phyloP scores from a whole-genome alignment of 23 tunicate species.

The Styela clava region DNA sequence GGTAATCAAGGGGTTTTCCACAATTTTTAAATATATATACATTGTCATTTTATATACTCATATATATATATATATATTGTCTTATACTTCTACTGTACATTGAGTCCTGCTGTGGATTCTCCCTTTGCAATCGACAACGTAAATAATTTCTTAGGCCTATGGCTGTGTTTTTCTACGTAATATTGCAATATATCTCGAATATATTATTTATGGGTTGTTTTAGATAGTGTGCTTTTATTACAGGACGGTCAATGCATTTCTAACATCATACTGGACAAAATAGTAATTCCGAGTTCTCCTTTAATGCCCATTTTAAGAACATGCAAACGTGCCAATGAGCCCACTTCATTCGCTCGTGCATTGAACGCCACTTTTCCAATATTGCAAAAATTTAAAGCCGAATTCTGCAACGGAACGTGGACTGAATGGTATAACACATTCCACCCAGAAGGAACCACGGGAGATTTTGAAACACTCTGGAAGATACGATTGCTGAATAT shows the following conservation, averaged over 20 bases:
- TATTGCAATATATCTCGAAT: no score
- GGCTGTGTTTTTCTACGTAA: no score
- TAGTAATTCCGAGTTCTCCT: not conserved
- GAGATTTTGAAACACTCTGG: conserved; percentile 7
- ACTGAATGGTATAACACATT: conserved; percentile 1
- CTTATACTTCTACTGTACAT: no score
- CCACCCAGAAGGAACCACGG: not conserved
- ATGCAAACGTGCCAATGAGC: not conserved
- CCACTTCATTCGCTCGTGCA: not conserved
- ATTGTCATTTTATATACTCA: no score
- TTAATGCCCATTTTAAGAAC: not conserved
- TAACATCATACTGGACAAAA: not conserved
- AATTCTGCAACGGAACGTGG: not conserved
- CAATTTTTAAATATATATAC: no score
- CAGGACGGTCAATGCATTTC: not conserved
- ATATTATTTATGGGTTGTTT: no score
- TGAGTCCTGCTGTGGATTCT: no score
- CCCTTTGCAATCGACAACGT: no score
- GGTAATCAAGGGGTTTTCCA: no score
- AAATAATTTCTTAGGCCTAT: no score
- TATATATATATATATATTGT: no score
- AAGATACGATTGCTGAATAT: not conserved
- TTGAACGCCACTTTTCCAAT: not conserved
- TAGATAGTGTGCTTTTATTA: no score
- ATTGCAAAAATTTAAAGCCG: not conserved